A percentile compares a stretch with the other conserved stretches of the same genome.
These are phyloP conservation scores for Zaprionus bogoriensis DNA, from an alignment of 2,888 invertebrate species.

Conservation along the genomic window DNA sequence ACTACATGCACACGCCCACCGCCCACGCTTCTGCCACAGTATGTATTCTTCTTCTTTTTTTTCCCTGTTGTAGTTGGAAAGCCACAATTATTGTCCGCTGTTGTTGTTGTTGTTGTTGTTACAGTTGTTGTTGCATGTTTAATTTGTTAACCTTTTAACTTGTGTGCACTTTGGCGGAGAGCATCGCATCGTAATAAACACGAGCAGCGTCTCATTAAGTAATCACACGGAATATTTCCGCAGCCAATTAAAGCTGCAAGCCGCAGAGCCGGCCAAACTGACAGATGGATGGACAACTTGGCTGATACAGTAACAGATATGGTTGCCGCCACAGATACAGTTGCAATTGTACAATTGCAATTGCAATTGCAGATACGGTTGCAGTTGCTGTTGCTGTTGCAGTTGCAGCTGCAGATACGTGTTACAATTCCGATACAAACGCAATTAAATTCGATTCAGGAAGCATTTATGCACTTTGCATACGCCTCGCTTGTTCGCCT, in stretches of 20 bases:
- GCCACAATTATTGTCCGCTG: constrained; percentile 25
- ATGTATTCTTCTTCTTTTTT: constrained; percentile 1
- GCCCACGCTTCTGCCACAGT: not conserved
- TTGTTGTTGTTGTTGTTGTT: constrained; percentile 5
- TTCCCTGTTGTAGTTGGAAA: constrained; percentile 6
- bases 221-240: constrained; percentile 78
- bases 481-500: constrained; percentile 13
- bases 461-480: constrained; percentile 69
- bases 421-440: constrained; percentile 29
- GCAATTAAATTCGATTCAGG: constrained; percentile 75
- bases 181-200: constrained; percentile 55
- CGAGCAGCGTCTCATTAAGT: constrained; percentile 75
- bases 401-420: constrained; percentile 32
- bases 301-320: constrained; percentile 22
- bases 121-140: constrained; percentile 30
- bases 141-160: constrained; percentile 73
- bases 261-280: constrained; percentile 55
- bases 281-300: constrained; percentile 60
- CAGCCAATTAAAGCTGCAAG: constrained; percentile 76
- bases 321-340: not conserved
- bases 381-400: constrained; percentile 24
- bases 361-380: constrained; percentile 17
- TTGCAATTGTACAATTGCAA: too few relatives aligned
- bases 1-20: constrained; percentile 40
- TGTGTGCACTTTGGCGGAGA: constrained; percentile 48